These are phyloP conservation scores for Smutsia temminckii DNA, from an alignment of 2,797 vertebrate genomes.

Conservation along the genomic window DNA sequence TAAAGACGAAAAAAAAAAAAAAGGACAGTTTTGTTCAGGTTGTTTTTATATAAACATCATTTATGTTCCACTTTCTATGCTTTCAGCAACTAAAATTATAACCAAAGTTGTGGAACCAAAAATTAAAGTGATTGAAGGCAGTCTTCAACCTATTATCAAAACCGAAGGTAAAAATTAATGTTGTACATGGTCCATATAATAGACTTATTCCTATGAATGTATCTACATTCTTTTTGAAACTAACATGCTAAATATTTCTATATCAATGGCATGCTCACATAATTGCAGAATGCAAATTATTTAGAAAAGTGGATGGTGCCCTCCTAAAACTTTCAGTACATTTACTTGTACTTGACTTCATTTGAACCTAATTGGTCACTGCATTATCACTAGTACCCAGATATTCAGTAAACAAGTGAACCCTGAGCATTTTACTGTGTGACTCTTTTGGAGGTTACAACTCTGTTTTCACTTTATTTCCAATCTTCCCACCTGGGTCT, in stretches of 20 bases:
- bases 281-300: constrained; percentile 42
- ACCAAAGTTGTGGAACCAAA: constrained; percentile 83
- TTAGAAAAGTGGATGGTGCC: constrained; percentile 13
- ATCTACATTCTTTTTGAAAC: constrained; percentile 71
- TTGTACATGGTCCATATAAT: constrained; percentile 56
- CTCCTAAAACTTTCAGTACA: constrained; percentile 78
- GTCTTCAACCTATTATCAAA: constrained; percentile 84
- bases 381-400: constrained; percentile 33
- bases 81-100: constrained; percentile 86
- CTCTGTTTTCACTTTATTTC: background rate
- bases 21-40: background rate
- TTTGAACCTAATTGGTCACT: constrained; percentile 7
- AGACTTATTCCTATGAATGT: constrained; percentile 62
- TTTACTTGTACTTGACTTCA: constrained; percentile 73
- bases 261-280: constrained; percentile 65
- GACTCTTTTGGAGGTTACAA: background rate
- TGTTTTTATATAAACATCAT: constrained; percentile 60
- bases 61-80: constrained; percentile 82
- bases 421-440: background rate
- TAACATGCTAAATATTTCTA: constrained; percentile 72
- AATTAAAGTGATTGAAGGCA: constrained; percentile 88
- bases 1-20: background rate
- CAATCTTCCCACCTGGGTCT: background rate
- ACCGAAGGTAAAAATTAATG: constrained; percentile 84
- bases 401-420: background rate